phyloP scores from a whole-genome alignment of 2,888 invertebrate genomes.

The Acanthosepion lycidas region DNA sequence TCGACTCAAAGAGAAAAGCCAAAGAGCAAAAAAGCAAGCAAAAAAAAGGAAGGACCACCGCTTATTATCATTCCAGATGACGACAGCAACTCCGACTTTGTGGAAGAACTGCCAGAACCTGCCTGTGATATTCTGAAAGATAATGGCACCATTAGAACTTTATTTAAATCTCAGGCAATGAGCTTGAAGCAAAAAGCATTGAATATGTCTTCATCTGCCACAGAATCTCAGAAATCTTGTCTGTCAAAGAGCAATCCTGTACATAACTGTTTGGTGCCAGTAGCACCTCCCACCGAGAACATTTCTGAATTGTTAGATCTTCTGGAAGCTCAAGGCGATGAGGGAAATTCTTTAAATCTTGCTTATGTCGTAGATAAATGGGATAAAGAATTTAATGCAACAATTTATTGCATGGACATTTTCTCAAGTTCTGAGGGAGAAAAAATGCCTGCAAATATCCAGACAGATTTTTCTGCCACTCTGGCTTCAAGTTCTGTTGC shows the following conservation, averaged over 20 bases:
- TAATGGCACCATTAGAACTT: background rate
- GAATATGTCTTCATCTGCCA: background rate
- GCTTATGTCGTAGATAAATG: slow-evolving; percentile 59
- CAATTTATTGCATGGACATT: background rate
- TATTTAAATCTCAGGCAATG: background rate
- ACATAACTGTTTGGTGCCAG: slow-evolving; percentile 51
- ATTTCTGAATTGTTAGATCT: slow-evolving; percentile 53
- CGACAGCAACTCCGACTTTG: background rate
- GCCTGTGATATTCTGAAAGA: background rate
- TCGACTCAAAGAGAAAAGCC: background rate
- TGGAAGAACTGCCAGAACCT: background rate
- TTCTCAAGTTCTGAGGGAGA: background rate
- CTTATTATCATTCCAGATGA: background rate
- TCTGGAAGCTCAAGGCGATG: slow-evolving; percentile 48
- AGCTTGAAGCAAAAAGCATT: background rate
- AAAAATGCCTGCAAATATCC: background rate
- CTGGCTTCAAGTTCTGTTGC: background rate
- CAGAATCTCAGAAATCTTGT: background rate
- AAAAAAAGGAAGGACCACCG: background rate
- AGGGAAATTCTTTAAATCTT: slow-evolving; percentile 55
- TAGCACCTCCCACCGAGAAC: slow-evolving; percentile 59
- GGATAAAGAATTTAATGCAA: slow-evolving; percentile 58
- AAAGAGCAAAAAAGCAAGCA: background rate
- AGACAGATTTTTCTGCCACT: background rate
- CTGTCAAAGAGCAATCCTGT: background rate